These are phyloP conservation scores for Cyprinella venusta DNA, from an alignment of 2,797 vertebrate species.

Conservation along the genomic window DNA sequence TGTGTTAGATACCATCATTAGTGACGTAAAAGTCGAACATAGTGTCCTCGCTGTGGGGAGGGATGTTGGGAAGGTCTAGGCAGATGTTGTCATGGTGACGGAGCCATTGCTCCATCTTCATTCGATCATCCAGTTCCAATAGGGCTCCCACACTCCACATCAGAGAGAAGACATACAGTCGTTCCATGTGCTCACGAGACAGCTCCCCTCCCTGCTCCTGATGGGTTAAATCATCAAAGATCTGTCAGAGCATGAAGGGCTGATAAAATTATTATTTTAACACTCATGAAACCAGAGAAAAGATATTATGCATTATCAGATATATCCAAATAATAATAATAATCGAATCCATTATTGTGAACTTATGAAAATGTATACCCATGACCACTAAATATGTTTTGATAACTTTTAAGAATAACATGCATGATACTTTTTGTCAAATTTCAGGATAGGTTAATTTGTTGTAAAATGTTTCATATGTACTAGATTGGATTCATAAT, in stretches of 20 bases:
- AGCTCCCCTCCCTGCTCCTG: slow-evolving; percentile 89
- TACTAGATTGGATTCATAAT: not conserved
- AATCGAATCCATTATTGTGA: not conserved
- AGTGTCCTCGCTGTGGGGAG: slow-evolving; percentile 77
- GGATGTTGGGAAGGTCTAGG: slow-evolving; percentile 83
- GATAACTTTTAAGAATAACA: not conserved
- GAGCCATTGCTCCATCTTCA: slow-evolving; percentile 89
- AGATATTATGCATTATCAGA: not conserved
- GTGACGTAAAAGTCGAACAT: slow-evolving; percentile 92
- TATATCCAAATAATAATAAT: too few relatives aligned
- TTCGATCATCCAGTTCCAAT: slow-evolving; percentile 86
- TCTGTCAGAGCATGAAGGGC: not conserved
- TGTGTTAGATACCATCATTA: slow-evolving; percentile 75
- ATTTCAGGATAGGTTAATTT: not conserved
- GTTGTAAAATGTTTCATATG: not conserved
- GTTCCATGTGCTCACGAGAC: slow-evolving; percentile 81
- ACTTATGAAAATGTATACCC: not conserved
- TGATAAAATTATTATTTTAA: not conserved
- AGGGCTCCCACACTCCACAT: slow-evolving; percentile 95
- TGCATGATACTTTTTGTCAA: not conserved
- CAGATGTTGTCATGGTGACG: slow-evolving; percentile 71
- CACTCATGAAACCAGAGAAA: not conserved
- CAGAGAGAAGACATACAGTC: slow-evolving; percentile 89
- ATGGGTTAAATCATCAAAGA: slow-evolving; percentile 45
- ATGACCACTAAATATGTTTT: not conserved